Evolutionary conservation across 2,797 vertebrate genomes (phyloP), one percentile per base, ranked within the genome.

Genomic region (Enteromius afrohamiltoni): DNA sequence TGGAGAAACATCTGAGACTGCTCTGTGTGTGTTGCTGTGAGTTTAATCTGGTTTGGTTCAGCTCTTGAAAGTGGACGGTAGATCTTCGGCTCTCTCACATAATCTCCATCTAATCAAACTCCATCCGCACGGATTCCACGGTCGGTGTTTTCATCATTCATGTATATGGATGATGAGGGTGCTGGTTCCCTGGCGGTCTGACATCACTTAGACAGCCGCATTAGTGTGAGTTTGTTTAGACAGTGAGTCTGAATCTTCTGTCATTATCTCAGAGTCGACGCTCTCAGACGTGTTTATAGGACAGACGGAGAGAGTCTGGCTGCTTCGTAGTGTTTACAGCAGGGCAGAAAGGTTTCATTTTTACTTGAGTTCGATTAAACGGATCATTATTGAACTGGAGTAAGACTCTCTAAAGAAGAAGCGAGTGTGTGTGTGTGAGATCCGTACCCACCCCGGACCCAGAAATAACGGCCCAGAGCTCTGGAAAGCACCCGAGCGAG

Each of bases 311-410:
- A 77, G 26, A 34, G 62, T 78, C 77, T 78, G 77, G 60, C 60
- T 8, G 13, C 47, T 65, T 78, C 6, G 1, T 0, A 65, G 55
- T 85, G 80, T 85, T 85, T 82, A 85, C 74, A 80, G 26, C 42
- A 76, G 42, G 11, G 3, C 37, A 69, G 60, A 65, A 47, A 26
- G 16, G 5, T 3, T 77, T 71, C 76, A 87, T 70, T 85, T 85
- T 82, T 82, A 76, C 83, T 75, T 14, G 21, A 58, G 47, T 69
- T 78, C 19, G 65, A 71, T 79, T 74, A 79, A 45, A 82, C 58
- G 31, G 10, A 19, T 79, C 40, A 11, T 75, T 69, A 58, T 68
- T 69, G 42, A 53, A 64, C 40, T 60, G n/a, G 55, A 58, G 55
- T 13, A 4, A 58, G 55, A 23, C n/a, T 17, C 16, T 60, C 31